Percentiles rank a stretch among this genome's conserved stretches.
Evolutionary conservation across 2,797 vertebrate species (phyloP).

Genomic region (Amblyopsis hoosieri): DNA sequence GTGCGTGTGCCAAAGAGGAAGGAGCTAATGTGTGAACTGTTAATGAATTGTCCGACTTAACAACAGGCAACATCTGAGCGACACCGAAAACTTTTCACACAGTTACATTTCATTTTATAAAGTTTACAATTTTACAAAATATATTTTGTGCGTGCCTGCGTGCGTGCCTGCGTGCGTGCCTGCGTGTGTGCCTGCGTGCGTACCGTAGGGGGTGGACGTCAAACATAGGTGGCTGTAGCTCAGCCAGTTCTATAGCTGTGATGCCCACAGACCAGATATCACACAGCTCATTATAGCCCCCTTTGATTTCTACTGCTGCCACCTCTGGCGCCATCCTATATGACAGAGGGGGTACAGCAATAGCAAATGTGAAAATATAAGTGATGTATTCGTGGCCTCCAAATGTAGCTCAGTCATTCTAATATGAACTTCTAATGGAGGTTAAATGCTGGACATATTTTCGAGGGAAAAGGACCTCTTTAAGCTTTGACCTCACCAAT

Average conservation of each 20-base stretch:
- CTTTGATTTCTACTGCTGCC: slow-evolving; percentile 90
- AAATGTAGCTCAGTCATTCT: no score
- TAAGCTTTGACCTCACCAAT: slow-evolving; percentile 80
- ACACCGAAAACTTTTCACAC: no score
- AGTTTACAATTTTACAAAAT: background rate
- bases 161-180: slow-evolving; percentile 7
- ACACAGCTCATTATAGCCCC: slow-evolving; percentile 90
- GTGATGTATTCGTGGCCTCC: background rate
- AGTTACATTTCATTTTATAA: background rate
- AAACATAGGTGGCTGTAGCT: slow-evolving; percentile 88
- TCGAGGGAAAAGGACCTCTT: background rate
- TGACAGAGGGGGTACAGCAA: slow-evolving; percentile 17
- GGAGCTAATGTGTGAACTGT: background rate
- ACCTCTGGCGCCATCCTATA: slow-evolving; percentile 94
- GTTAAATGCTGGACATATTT: no score
- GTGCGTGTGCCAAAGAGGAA: background rate
- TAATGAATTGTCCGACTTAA: background rate
- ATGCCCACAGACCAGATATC: slow-evolving; percentile 94
- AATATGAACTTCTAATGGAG: no score
- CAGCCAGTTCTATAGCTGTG: slow-evolving; percentile 88
- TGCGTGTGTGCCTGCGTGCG: background rate
- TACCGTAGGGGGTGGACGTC: slow-evolving; percentile 89
- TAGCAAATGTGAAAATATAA: background rate
- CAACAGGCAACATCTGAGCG: no score
- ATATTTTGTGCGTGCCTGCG: no score